Percentiles rank a stretch among this genome's conserved stretches.
phyloP scores from a whole-genome alignment of 2,888 invertebrate species.

The Diarsia mendica region DNA sequence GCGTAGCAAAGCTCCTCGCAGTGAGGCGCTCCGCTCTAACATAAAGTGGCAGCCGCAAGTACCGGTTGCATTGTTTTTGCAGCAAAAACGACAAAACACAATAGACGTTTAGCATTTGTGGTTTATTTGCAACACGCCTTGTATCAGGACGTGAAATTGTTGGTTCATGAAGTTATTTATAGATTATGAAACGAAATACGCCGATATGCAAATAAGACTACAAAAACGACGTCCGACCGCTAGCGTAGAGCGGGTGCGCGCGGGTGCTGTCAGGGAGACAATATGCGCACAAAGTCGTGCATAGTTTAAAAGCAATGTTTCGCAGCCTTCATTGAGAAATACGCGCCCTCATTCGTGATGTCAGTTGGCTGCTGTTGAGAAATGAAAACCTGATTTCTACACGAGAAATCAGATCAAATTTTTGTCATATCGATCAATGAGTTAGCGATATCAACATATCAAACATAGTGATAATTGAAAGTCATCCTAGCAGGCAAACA shows the following conservation, averaged over 20 bases:
- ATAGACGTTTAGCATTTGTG: conserved; percentile 44
- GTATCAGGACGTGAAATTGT: conserved; percentile 30
- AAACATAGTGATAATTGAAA: conserved; percentile 57
- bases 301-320: conserved; percentile 88
- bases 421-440: conserved; percentile 74
- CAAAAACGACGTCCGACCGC: conserved; percentile 36
- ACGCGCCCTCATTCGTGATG: conserved; percentile 88
- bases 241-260: conserved; percentile 49
- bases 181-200: conserved; percentile 49
- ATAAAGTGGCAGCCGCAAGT: conserved; percentile 32
- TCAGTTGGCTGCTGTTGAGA: conserved; percentile 84
- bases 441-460: conserved; percentile 52
- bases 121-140: conserved; percentile 40
- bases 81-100: conserved; percentile 39
- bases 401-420: conserved; percentile 84
- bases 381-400: conserved; percentile 88
- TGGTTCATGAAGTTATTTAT: conserved; percentile 45
- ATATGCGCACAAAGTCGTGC: conserved; percentile 85
- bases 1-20: conserved; percentile 35
- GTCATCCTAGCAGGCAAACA: conserved; percentile 77
- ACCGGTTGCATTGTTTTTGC: conserved; percentile 26
- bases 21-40: conserved; percentile 5
- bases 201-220: conserved; percentile 32
- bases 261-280: conserved; percentile 71
- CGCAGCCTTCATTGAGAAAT: conserved; percentile 89